Conservation (phyloP, 2,888 invertebrate genomes). For the Brenthis hecate region DNA sequence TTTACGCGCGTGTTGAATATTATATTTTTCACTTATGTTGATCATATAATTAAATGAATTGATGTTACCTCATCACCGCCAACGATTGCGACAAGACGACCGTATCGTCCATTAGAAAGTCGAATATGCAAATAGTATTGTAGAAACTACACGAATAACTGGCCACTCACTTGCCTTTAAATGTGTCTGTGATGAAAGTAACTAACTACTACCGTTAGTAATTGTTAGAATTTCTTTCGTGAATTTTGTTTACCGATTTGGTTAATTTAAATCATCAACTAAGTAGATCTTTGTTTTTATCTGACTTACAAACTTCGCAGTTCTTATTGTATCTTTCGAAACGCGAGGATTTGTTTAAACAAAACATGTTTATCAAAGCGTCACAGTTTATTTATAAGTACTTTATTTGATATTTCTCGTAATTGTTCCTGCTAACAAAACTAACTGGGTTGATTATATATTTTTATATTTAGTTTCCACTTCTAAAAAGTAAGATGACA, state of each 20-base stretch:
- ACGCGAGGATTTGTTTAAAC: conserved; percentile 58
- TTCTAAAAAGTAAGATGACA: background rate
- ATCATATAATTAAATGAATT: conserved; percentile 75
- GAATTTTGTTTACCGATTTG: conserved; percentile 59
- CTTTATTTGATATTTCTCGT: conserved; percentile 46
- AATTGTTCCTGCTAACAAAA: conserved; percentile 44
- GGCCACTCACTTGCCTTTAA: conserved; percentile 80
- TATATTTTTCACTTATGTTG: conserved; percentile 51
- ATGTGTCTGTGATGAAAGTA: conserved; percentile 81
- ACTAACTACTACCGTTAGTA: conserved; percentile 78
- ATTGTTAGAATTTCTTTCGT: conserved; percentile 73
- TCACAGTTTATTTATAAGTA: conserved; percentile 60
- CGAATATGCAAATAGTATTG: conserved; percentile 83
- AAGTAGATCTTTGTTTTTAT: background rate
- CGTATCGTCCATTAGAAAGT: conserved; percentile 82
- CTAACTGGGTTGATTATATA: conserved; percentile 4
- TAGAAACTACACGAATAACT: conserved; percentile 82
- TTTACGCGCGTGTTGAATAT: conserved; percentile 65
- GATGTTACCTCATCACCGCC: conserved; percentile 77
- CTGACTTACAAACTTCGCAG: background rate
- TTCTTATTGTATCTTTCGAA: conserved; percentile 38
- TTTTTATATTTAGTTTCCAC: conserved; percentile 15
- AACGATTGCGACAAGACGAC: conserved; percentile 79
- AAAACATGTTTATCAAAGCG: conserved; percentile 60
- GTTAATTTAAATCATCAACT: conserved; percentile 28